Evolutionary conservation across 2,113 vertebrate genomes (phyloP).

Genomic region (Bostrychus sinensis): DNA sequence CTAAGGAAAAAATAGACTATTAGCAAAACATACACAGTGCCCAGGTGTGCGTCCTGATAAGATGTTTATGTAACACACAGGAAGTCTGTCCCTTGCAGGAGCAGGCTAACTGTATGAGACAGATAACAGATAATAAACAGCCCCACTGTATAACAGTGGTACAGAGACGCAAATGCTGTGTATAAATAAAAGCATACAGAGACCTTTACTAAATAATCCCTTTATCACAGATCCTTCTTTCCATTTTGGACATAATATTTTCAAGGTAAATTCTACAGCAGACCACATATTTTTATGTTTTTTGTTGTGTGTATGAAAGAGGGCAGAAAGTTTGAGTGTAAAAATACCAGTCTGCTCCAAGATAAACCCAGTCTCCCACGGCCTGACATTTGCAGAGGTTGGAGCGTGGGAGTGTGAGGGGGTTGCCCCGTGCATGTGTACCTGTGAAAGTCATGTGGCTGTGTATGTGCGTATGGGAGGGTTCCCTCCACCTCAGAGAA

Average conservation of each 20-base stretch:
- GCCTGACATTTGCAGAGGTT: slow-evolving; percentile 77
- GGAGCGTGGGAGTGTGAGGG: slow-evolving; percentile 69
- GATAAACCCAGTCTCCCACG: slow-evolving; percentile 73
- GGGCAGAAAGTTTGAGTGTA: slow-evolving; percentile 70
- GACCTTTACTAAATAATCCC: no score
- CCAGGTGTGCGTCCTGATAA: slow-evolving; percentile 30
- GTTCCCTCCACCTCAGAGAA: slow-evolving; percentile 76
- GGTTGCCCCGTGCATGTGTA: slow-evolving; percentile 61
- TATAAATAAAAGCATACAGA: background rate
- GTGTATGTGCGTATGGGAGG: slow-evolving; percentile 49
- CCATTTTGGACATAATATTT: background rate
- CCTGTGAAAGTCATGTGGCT: slow-evolving; percentile 17
- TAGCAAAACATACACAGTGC: slow-evolving; percentile 16
- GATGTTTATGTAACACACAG: slow-evolving; percentile 33
- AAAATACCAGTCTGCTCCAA: slow-evolving; percentile 78
- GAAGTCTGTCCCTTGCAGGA: slow-evolving; percentile 25
- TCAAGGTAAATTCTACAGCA: background rate
- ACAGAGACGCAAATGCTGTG: background rate
- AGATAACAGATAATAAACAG: slow-evolving; percentile 28
- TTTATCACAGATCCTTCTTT: background rate
- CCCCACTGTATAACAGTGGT: background rate
- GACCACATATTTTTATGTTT: slow-evolving; percentile 15
- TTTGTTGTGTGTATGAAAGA: slow-evolving; percentile 12
- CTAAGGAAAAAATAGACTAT: slow-evolving; percentile 15
- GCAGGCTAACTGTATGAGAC: slow-evolving; percentile 15